Percentiles rank a stretch among this genome's conserved stretches.
Conservation (phyloP, 2,113 vertebrate species). For the Sinocyclocheilus maitianheensis region DNA sequence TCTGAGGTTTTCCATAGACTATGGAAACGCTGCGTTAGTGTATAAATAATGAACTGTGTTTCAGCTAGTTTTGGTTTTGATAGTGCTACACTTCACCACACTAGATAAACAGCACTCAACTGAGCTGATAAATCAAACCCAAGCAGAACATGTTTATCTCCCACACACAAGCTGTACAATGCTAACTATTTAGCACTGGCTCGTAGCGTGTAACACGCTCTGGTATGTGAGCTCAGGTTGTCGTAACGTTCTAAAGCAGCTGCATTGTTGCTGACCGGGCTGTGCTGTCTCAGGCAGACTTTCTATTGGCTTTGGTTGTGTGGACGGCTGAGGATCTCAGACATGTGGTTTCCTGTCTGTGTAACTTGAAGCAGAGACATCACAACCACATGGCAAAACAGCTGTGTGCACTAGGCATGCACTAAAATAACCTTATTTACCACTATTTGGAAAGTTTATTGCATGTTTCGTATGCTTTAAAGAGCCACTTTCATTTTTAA, state of each 20-base stretch:
- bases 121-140: background rate
- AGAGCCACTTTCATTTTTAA: constrained; percentile 4
- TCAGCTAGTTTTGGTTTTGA: background rate
- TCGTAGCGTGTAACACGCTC: background rate
- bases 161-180: background rate
- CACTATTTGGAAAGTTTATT: constrained; percentile 7
- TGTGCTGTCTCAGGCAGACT: constrained; percentile 31
- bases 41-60: background rate
- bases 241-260: constrained; percentile 26
- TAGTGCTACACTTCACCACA: background rate
- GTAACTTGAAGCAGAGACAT: constrained; percentile 84
- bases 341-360: constrained; percentile 97
- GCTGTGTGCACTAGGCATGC: constrained; percentile 53
- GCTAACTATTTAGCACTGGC: constrained; percentile 21
- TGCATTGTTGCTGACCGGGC: constrained; percentile 14
- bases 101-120: background rate
- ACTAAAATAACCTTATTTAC: constrained; percentile 32
- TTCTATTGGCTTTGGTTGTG: constrained; percentile 42
- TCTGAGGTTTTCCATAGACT: constrained; percentile 15
- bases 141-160: background rate
- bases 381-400: constrained; percentile 77
- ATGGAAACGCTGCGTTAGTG: background rate
- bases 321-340: constrained; percentile 80
- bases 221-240: constrained; percentile 19
- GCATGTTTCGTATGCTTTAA: constrained; percentile 1